Conservation (phyloP, 2,888 invertebrate species). For the Ophraella communa region DNA sequence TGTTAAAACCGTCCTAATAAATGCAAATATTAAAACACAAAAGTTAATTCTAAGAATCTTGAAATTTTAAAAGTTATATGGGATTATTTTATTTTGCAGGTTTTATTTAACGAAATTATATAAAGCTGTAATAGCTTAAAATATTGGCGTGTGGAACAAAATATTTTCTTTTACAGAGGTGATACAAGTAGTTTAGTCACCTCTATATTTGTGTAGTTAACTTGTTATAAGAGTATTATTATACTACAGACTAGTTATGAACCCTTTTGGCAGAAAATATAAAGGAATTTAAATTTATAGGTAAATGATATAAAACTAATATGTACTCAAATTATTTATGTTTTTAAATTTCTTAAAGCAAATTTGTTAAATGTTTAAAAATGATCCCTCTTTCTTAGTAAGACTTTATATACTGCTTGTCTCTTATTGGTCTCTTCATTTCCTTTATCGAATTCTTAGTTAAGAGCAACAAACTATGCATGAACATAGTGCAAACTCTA, state of each 20-base stretch:
- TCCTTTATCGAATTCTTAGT: too few relatives aligned
- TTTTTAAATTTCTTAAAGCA: neutral
- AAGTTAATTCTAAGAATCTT: neutral
- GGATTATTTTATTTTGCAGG: constrained; percentile 4
- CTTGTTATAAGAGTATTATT: too few relatives aligned
- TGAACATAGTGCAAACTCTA: too few relatives aligned
- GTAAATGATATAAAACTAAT: neutral
- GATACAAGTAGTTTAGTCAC: neutral
- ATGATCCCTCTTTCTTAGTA: too few relatives aligned
- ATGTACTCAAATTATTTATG: neutral
- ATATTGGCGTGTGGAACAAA: constrained; percentile 12
- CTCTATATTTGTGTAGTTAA: too few relatives aligned
- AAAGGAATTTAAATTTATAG: neutral
- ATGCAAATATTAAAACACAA: too few relatives aligned
- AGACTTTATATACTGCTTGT: too few relatives aligned
- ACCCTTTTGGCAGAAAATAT: constrained; percentile 13
- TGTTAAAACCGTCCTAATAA: too few relatives aligned
- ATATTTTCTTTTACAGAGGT: neutral
- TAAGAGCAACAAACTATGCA: too few relatives aligned
- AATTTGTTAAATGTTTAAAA: too few relatives aligned
- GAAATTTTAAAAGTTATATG: neutral
- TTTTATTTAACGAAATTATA: neutral
- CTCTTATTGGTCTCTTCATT: too few relatives aligned
- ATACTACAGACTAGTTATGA: neutral
- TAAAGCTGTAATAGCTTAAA: neutral